A percentile compares a stretch with the other conserved stretches of the same genome.
These are phyloP conservation scores for Heliconius nattereri DNA, from an alignment of 1,140 invertebrate species.

Conservation along the genomic window DNA sequence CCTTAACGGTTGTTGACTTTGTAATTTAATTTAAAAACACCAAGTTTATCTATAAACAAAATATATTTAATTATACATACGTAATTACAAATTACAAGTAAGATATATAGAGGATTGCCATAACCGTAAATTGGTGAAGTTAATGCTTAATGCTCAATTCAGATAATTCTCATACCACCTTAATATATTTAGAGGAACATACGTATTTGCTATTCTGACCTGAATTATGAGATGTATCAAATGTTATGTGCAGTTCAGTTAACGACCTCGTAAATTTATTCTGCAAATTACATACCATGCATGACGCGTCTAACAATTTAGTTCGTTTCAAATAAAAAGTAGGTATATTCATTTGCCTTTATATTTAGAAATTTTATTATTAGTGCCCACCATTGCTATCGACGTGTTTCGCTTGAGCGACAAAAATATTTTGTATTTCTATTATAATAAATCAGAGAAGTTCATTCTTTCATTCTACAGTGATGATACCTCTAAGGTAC, in stretches of 20 bases:
- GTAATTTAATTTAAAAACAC: no score
- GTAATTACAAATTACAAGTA: background rate
- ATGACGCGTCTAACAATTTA: slow-evolving; percentile 30
- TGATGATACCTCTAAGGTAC: no score
- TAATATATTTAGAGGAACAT: slow-evolving; percentile 10
- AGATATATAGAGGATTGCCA: background rate
- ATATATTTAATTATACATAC: background rate
- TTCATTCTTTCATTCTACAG: no score
- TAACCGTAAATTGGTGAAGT: background rate
- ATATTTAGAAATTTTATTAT: slow-evolving; percentile 5
- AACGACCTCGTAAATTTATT: slow-evolving; percentile 35
- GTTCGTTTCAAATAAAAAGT: slow-evolving; percentile 26
- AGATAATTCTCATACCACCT: background rate
- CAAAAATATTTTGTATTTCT: background rate
- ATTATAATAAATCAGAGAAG: background rate
- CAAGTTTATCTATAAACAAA: background rate
- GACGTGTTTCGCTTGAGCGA: background rate
- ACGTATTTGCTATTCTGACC: slow-evolving; percentile 8
- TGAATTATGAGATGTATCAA: slow-evolving; percentile 19
- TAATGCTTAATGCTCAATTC: background rate
- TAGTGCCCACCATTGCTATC: background rate
- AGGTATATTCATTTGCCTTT: slow-evolving; percentile 4
- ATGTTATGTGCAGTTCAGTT: slow-evolving; percentile 23
- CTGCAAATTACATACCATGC: slow-evolving; percentile 24
- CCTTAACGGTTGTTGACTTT: no score